phyloP scores from a whole-genome alignment of 2,888 invertebrate genomes.

The Drosophila affinis region DNA sequence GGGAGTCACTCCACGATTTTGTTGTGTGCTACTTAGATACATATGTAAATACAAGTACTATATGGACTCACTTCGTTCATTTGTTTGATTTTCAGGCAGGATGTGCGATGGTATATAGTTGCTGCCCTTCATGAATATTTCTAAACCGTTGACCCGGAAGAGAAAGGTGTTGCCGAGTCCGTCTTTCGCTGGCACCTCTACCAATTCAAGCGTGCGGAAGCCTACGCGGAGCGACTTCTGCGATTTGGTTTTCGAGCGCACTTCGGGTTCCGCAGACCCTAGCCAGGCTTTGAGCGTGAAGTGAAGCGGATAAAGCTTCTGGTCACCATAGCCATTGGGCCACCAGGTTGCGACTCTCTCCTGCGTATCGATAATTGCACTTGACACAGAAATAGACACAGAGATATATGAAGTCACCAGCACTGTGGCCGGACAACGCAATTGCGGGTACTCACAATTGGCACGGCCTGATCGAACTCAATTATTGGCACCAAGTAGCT shows the following conservation, averaged over 20 bases:
- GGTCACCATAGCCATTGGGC: slow-evolving; percentile 96
- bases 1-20: too few relatives aligned
- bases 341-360: slow-evolving; percentile 90
- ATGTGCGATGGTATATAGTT: slow-evolving; percentile 96
- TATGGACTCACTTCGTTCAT: slow-evolving; percentile 84
- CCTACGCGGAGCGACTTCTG: slow-evolving; percentile 89
- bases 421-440: slow-evolving; percentile 14
- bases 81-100: slow-evolving; percentile 87
- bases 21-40: too few relatives aligned
- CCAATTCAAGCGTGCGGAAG: slow-evolving; percentile 92
- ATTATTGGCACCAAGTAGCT: slow-evolving; percentile 76
- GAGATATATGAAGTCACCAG: slow-evolving; percentile 2
- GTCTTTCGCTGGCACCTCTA: slow-evolving; percentile 85
- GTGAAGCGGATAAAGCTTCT: slow-evolving; percentile 89
- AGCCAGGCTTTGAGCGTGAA: slow-evolving; percentile 84
- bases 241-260: slow-evolving; percentile 77
- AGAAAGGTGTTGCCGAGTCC: slow-evolving; percentile 90
- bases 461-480: slow-evolving; percentile 77
- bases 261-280: slow-evolving; percentile 52
- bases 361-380: slow-evolving; percentile 73
- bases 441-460: slow-evolving; percentile 73
- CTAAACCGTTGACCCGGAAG: slow-evolving; percentile 92
- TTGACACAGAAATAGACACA: slow-evolving; percentile 51
- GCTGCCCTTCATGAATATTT: slow-evolving; percentile 97
- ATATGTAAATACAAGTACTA: background rate